Base-by-base conservation (phyloP, 2,888 invertebrate species). In the Blera fallax region DNA sequence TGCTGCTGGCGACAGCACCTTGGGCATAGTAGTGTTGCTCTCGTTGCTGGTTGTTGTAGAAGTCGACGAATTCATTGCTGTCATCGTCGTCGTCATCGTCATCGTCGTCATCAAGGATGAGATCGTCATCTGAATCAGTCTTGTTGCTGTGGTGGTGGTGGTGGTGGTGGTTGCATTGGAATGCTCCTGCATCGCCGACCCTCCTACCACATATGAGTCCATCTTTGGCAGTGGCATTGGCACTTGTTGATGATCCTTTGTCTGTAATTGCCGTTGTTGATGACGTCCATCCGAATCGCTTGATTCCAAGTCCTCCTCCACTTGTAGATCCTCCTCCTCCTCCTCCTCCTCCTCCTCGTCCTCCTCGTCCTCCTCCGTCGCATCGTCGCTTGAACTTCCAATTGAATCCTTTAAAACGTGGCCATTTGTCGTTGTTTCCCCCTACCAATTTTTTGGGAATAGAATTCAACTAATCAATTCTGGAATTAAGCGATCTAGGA, bases 31-130 rank as follows among this genome's bases (percentile, higher is more conserved):
- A 91, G 93, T 92, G 94, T 91, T 93, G 94, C 93, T 93, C 94
- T 93, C 93, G 94, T 92, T 91, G 91, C 87, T 91, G 91, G 79
- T 91, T 74, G 93, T 94, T 92, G 94, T 94, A 94, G 93, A 94
- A 93, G 92, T 94, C 93, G 93, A 94, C 88, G 88, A 91, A 90
- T 76, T 94, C 93, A 92, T 94, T 93, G 92, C 93, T 93, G 91
- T 93, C 93, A 78, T 87, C 83, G 67, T 87, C 88, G 65, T 87
- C 92, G 90, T 91, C 91, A 88, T 90, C 92, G 92, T 87, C 78
- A 54, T 87, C 80, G 76, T 88, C 81, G 56, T 88, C 87, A 85
- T 76, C 92, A 91, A 93, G 93, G 87, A 93, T 93, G 8, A 93
- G 93, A 1, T 92, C 82, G 87, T 88, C 85, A 82, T 85, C 78